Base-by-base conservation (phyloP, 2,797 vertebrate genomes). In the Anguilla anguilla region DNA sequence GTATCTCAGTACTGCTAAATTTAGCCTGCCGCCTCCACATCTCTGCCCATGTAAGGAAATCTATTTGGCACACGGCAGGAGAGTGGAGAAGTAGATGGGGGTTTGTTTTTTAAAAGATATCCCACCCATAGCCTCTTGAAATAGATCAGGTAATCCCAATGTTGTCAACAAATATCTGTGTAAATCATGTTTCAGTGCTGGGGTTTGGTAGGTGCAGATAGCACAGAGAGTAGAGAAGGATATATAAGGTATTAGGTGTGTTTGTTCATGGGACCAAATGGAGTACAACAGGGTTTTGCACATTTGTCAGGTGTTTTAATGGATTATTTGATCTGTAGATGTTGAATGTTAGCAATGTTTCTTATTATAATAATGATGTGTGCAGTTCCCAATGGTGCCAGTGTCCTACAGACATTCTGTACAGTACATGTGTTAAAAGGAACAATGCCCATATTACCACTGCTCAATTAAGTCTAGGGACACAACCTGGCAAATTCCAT, bases 1-100 rank as follows among this genome's bases (percentile, higher is more conserved):
- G 91, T 92, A 91, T 90, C 92, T 87, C 82, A 7, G 57, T 90
- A 61, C 10, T 9, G 87, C 94, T 95, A 95, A 93, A 92, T 94
- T 92, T 95, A 95, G 94, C 90, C 89, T 67, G 15, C 69, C 92
- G 88, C 90, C 86, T 90, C 90, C 90, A 84, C 87, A 57, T 46
- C 83, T 79, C 90, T 92, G 88, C 86, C 95, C 95, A 93, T 96
- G 90, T 96, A 95, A 55, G 95, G 96, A 89, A 91, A 92, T 89
- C 90, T 85, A 82, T 35, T 90, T 93, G 91, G 91, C 89, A 88
- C 84, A 46, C 83, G 67, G 59, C 5, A 53, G 85, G n/a, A 86
- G 84, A 84, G 84, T 31, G 83, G 81, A 87, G 83, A 89, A 90
- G 92, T 92, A 91, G 92, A 91, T 85, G 72, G 57, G 59, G 89